These are phyloP conservation scores for Temnothorax nylanderi DNA, from an alignment of 1,140 invertebrate genomes.

Conservation along the genomic window DNA sequence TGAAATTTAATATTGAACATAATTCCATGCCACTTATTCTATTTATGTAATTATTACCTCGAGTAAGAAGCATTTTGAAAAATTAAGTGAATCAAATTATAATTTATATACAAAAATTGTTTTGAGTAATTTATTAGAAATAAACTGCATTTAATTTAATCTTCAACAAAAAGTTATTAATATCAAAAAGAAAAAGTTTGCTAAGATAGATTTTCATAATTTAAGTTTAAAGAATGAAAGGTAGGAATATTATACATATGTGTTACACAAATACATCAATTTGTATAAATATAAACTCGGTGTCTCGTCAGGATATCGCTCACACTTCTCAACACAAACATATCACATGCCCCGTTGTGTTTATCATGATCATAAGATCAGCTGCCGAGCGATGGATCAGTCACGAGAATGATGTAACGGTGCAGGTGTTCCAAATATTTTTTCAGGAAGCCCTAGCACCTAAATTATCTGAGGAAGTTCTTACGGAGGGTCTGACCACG, in stretches of 20 bases:
- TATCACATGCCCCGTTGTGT: background rate
- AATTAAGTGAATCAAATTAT: constrained; percentile 7
- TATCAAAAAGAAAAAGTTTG: background rate
- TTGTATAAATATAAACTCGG: constrained; percentile 1
- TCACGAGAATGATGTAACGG: constrained; percentile 29
- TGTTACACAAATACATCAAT: background rate
- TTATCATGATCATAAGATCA: constrained; percentile 47
- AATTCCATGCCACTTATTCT: background rate
- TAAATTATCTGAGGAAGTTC: constrained; percentile 66
- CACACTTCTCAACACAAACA: constrained; percentile 26
- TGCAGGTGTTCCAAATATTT: constrained; percentile 73
- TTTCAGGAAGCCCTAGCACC: constrained; percentile 42
- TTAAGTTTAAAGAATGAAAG: background rate
- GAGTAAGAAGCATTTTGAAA: background rate
- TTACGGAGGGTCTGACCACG: constrained; percentile 1
- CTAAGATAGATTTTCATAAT: background rate
- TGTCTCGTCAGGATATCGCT: background rate
- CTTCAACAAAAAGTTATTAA: background rate
- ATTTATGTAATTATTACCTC: background rate
- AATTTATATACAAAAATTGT: background rate
- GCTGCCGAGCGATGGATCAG: constrained; percentile 31
- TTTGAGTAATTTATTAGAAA: background rate
- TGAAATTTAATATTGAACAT: constrained; percentile 15
- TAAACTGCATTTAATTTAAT: background rate
- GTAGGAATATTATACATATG: background rate